These are phyloP conservation scores for Pollicipes pollicipes DNA, from an alignment of 1,140 invertebrate species.

Conservation along the genomic window DNA sequence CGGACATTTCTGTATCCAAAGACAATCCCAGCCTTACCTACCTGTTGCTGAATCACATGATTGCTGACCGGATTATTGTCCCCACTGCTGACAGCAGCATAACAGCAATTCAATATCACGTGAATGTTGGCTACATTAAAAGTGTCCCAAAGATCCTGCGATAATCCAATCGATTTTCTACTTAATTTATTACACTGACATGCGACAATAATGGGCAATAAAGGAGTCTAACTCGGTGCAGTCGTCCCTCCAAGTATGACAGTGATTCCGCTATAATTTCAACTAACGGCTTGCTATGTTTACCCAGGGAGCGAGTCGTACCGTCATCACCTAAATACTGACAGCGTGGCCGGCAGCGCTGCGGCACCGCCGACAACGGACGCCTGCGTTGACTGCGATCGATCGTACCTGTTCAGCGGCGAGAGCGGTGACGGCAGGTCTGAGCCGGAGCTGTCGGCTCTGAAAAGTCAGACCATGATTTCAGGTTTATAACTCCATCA, in stretches of 20 bases:
- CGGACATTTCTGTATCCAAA: too few relatives aligned
- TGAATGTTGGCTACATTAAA: too few relatives aligned
- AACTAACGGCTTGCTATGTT: background rate
- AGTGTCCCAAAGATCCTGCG: too few relatives aligned
- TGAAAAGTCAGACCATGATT: background rate
- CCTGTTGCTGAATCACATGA: too few relatives aligned
- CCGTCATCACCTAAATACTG: background rate
- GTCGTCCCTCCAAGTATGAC: background rate
- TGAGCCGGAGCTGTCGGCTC: background rate
- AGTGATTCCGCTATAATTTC: background rate
- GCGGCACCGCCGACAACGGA: too few relatives aligned
- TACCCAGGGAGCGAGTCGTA: background rate
- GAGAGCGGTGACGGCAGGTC: background rate
- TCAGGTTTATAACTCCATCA: background rate
- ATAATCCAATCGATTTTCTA: background rate
- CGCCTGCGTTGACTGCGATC: too few relatives aligned
- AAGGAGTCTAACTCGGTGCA: background rate
- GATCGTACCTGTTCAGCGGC: too few relatives aligned
- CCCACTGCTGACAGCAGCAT: too few relatives aligned
- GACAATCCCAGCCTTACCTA: too few relatives aligned
- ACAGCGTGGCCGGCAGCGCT: background rate
- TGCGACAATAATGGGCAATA: background rate
- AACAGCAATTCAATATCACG: too few relatives aligned
- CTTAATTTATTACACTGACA: background rate
- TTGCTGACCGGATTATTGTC: too few relatives aligned